These are phyloP conservation scores for Eriosoma lanigerum DNA, from an alignment of 1,140 invertebrate species.

Conservation along the genomic window DNA sequence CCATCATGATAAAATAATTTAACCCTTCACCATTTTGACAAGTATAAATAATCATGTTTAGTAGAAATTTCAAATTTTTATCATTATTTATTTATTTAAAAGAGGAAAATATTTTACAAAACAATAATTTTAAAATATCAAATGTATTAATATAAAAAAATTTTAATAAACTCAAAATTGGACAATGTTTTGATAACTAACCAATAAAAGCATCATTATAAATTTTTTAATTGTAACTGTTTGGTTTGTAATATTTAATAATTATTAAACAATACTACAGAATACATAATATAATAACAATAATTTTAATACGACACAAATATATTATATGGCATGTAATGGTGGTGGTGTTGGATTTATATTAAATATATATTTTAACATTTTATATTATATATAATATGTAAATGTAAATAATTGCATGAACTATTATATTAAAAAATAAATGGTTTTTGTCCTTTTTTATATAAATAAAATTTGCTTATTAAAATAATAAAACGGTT, in stretches of 20 bases:
- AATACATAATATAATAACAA: background rate
- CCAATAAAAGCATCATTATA: too few relatives aligned
- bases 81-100: too few relatives aligned
- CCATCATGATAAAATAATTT: too few relatives aligned
- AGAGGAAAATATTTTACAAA: too few relatives aligned
- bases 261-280: background rate
- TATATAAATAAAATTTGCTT: constrained; percentile 1
- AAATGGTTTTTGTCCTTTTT: constrained; percentile 30
- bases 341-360: constrained; percentile 43
- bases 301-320: background rate
- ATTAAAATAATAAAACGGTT: too few relatives aligned
- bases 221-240: background rate
- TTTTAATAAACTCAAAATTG: too few relatives aligned
- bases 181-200: too few relatives aligned
- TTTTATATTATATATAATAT: background rate
- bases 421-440: constrained; percentile 35
- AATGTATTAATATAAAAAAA: too few relatives aligned
- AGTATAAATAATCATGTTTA: too few relatives aligned
- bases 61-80: too few relatives aligned
- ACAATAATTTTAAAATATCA: too few relatives aligned
- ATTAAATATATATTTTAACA: background rate
- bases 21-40: too few relatives aligned
- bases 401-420: constrained; percentile 18
- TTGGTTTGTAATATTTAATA: constrained; percentile 23
- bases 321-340: constrained; percentile 21